Evolutionary conservation across 2,888 invertebrate species (phyloP).

Genomic region (Augochlorella aurata): DNA sequence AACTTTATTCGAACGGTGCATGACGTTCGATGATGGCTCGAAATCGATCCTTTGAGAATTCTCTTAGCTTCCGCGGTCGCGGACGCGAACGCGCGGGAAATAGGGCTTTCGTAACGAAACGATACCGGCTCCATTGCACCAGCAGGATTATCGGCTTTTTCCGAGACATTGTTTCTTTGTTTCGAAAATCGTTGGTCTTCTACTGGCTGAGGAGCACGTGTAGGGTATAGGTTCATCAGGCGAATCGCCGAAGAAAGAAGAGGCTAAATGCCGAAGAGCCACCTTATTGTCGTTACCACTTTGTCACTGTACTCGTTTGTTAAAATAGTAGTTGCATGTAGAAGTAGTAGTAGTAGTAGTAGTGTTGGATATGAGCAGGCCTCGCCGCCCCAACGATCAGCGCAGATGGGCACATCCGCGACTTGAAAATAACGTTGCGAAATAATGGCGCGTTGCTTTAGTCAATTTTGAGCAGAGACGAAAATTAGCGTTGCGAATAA

Average conservation of each 20-base stretch:
- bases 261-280: neutral
- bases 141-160: neutral
- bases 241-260: slow-evolving; percentile 1
- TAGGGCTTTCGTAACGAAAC: neutral
- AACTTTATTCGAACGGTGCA: neutral
- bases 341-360: too few species aligned
- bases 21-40: neutral
- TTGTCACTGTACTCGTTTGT: neutral
- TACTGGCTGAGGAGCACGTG: neutral
- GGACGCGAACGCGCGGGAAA: neutral
- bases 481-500: neutral
- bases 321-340: too few species aligned
- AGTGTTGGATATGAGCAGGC: too few species aligned
- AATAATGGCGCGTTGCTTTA: too few species aligned
- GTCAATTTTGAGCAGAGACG: too few species aligned
- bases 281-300: neutral
- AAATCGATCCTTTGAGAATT: neutral
- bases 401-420: neutral
- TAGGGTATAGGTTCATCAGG: neutral
- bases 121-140: neutral
- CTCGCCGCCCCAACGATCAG: too few species aligned
- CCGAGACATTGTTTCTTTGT: neutral
- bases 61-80: neutral
- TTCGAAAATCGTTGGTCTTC: neutral
- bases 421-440: neutral